Conservation (phyloP, 2,888 invertebrate species). For the Tyria jacobaeae region DNA sequence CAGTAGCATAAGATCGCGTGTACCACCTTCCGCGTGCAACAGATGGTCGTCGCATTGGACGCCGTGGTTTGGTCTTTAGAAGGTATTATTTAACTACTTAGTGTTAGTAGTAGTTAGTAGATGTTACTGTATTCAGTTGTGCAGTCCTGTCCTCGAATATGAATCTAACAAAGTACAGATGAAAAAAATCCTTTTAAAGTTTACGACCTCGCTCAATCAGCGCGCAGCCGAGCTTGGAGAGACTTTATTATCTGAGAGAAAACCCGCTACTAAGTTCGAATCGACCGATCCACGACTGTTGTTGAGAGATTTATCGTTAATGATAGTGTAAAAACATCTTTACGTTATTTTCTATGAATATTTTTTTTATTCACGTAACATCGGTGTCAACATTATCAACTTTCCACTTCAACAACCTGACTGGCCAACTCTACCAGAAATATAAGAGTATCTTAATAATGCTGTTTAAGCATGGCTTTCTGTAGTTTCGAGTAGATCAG, state of each 20-base stretch:
- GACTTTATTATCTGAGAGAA: slow-evolving; percentile 2
- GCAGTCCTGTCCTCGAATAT: background rate
- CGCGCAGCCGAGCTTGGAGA: background rate
- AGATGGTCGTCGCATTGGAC: too few species aligned
- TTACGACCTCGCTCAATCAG: background rate
- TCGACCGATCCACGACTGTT: background rate
- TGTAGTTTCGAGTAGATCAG: background rate
- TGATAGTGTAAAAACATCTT: background rate
- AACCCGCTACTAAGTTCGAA: background rate
- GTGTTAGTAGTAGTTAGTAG: too few species aligned
- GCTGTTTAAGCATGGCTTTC: too few species aligned
- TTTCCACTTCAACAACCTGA: background rate
- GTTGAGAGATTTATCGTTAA: slow-evolving; percentile 6
- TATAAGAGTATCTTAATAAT: background rate
- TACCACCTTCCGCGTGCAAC: too few species aligned
- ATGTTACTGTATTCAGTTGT: background rate
- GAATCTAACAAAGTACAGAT: slow-evolving; percentile 3
- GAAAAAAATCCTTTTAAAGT: slow-evolving; percentile 13
- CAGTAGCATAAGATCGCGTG: too few species aligned
- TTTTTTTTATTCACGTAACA: too few species aligned
- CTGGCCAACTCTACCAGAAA: background rate
- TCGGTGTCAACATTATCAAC: too few species aligned
- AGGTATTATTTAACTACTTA: too few species aligned
- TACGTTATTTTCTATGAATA: too few species aligned
- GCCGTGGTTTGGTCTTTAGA: too few species aligned